These are phyloP conservation scores for Metallyticus violacea DNA, from an alignment of 2,888 invertebrate genomes.

Conservation along the genomic window DNA sequence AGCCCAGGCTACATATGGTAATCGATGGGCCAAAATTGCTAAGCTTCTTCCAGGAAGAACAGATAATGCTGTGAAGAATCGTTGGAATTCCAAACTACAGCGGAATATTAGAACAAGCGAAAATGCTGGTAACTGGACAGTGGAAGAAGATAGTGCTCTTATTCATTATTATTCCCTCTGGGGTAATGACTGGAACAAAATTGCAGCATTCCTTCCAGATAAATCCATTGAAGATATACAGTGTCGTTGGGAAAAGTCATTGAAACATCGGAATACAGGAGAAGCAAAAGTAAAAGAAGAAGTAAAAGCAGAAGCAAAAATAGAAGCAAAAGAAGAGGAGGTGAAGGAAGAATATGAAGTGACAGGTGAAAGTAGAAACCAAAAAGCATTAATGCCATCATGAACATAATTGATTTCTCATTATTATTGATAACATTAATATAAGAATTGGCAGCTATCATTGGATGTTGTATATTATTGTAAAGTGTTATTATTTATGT, in stretches of 20 bases:
- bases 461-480: too few species aligned
- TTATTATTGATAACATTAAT: background rate
- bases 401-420: too few species aligned
- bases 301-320: background rate
- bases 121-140: too few species aligned
- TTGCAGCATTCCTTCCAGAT: too few species aligned
- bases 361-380: background rate
- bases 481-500: too few species aligned
- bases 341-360: background rate
- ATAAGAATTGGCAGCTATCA: too few species aligned
- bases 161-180: too few species aligned
- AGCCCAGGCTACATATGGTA: background rate
- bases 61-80: background rate
- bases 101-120: background rate
- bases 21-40: background rate
- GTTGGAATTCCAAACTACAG: background rate
- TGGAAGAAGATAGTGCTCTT: too few species aligned
- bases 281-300: background rate
- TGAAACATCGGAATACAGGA: background rate
- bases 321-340: background rate
- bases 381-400: background rate
- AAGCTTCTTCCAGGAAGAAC: background rate
- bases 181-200: too few species aligned
- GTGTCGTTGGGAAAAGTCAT: too few species aligned
- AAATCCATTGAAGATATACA: too few species aligned